Conservation (phyloP, 2,888 invertebrate genomes). For the Reticulitermes lucifugus region DNA sequence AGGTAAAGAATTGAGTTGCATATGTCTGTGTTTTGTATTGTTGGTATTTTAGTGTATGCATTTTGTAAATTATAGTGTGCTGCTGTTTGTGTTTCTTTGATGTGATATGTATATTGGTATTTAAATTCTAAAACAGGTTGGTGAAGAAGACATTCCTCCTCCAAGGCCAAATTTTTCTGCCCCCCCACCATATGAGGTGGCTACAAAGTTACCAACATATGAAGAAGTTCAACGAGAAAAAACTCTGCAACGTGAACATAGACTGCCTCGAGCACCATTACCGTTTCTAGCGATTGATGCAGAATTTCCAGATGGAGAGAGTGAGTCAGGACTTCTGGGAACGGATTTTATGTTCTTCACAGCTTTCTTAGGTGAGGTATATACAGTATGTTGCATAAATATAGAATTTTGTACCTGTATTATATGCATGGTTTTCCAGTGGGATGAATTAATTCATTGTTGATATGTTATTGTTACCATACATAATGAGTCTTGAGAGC, state of each 20-base stretch:
- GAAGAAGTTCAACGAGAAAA: conserved; percentile 94
- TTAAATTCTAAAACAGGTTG: conserved; percentile 28
- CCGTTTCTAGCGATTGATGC: conserved; percentile 84
- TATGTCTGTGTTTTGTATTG: neutral
- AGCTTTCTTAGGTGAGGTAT: conserved; percentile 82
- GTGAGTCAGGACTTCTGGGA: conserved; percentile 85
- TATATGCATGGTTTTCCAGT: neutral
- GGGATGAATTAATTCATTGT: no score
- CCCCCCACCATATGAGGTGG: conserved; percentile 89
- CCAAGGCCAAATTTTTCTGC: conserved; percentile 88
- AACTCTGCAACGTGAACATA: conserved; percentile 76
- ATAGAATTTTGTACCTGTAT: neutral
- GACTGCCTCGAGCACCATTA: conserved; percentile 62
- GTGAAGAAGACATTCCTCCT: conserved; percentile 76
- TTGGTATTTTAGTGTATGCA: no score
- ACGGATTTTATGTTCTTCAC: conserved; percentile 95
- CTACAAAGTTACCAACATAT: conserved; percentile 88
- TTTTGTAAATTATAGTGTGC: no score
- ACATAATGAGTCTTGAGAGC: no score
- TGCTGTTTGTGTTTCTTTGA: no score
- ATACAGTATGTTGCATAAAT: no score
- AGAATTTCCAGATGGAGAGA: conserved; percentile 77
- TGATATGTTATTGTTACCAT: no score
- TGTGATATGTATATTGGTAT: neutral
- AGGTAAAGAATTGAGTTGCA: conserved; percentile 13